Conservation (phyloP, 2,888 invertebrate species). For the Sisyra terminalis region DNA sequence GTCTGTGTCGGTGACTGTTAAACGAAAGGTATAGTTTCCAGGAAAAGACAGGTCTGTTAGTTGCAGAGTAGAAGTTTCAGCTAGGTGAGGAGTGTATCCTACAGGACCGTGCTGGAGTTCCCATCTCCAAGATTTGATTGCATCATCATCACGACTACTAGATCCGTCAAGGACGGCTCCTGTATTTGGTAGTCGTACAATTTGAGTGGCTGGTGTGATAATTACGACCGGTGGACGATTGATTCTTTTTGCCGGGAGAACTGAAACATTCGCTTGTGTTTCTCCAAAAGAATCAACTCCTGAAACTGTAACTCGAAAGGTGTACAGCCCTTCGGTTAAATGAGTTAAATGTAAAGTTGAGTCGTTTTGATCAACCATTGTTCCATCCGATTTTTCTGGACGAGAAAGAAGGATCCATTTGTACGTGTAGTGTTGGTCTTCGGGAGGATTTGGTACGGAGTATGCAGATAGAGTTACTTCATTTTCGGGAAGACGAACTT, state of each 20-base stretch:
- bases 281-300: constrained; percentile 62
- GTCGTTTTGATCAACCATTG: constrained; percentile 70
- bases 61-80: constrained; percentile 68
- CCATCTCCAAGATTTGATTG: constrained; percentile 82
- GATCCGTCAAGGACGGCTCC: constrained; percentile 79
- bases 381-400: constrained; percentile 57
- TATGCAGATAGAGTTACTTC: constrained; percentile 70
- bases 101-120: constrained; percentile 77
- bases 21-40: constrained; percentile 78
- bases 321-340: constrained; percentile 73
- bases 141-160: constrained; percentile 64
- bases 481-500: constrained; percentile 70
- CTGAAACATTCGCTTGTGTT: constrained; percentile 78
- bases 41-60: constrained; percentile 68
- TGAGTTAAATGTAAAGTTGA: constrained; percentile 69
- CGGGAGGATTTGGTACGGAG: constrained; percentile 55
- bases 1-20: constrained; percentile 85
- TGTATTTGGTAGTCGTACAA: constrained; percentile 77
- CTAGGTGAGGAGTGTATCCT: constrained; percentile 64
- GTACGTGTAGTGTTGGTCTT: constrained; percentile 65
- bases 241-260: constrained; percentile 64
- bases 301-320: constrained; percentile 61
- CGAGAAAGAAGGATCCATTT: constrained; percentile 77
- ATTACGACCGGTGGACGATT: constrained; percentile 74
- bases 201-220: constrained; percentile 72